Base-by-base conservation (phyloP, 2,113 vertebrate genomes). In the Eudyptes chrysolophus region DNA sequence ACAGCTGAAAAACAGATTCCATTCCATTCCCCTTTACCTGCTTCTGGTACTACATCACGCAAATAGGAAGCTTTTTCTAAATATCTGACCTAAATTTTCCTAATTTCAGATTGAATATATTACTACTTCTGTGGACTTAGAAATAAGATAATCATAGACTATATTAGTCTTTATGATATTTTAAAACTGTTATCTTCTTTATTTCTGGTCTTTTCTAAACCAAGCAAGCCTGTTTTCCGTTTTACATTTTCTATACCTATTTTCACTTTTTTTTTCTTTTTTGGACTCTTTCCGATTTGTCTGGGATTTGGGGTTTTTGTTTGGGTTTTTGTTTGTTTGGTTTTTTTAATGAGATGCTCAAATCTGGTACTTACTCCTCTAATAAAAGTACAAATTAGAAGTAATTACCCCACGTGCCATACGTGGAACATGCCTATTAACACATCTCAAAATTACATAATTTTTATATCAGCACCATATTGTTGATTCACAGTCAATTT, bases 251-350 rank as follows among this genome's bases (percentile, higher is more conserved):
- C 17, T 91, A 2, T 60, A 34, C 8, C 5, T 60, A 22, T 62
- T 89, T 69, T 84, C 1, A 15, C 14, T 2, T 82, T 30, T 51
- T 48, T 74, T 62, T 25, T 0, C 6, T 32, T 29, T 72, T 75
- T 84, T 61, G 21, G 3, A 82, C 19, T 80, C 11, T 64, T 90
- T 66, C 16, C 10, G 25, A 5, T 93, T 86, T 46, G 7, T 84
- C 20, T 89, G 44, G 5, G 13, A 2, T 32, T 92, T 75, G 48
- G 20, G 2, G 13, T 57, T 70, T 60, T 61, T 29, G 4, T 26
- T 61, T 38, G 34, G 4, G 0, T 22, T 34, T 5, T 8, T 13
- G 13, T 52, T 85, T 42, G 5, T 44, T 70, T 38, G 3, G 0
- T 55, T 83, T 60, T 48, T 62, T 48, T 29, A 22, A 34, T 36